phyloP scores from a whole-genome alignment of 1,140 invertebrate genomes.

The Heliconius melpomene region DNA sequence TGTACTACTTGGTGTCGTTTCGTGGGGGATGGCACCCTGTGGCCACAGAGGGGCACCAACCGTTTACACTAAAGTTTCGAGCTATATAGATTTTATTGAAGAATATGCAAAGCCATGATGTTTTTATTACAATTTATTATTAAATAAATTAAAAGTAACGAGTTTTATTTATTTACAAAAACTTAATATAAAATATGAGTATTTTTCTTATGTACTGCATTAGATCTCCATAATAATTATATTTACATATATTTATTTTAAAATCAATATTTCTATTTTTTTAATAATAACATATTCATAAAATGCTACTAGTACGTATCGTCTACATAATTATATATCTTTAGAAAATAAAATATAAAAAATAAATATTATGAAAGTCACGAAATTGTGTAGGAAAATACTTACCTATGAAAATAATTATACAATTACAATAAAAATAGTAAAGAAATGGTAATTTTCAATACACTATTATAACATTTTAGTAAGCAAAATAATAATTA shows the following conservation, averaged over 20 bases:
- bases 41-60: constrained; percentile 84
- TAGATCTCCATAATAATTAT: neutral
- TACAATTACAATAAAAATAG: no score
- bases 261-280: neutral
- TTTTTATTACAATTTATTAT: neutral
- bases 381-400: no score
- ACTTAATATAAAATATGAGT: neutral
- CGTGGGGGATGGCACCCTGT: constrained; percentile 88
- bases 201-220: constrained; percentile 8
- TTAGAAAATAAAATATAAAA: no score
- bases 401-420: no score
- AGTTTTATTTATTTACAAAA: constrained; percentile 1
- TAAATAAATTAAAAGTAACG: constrained; percentile 16
- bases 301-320: no score
- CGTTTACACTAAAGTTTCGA: constrained; percentile 86
- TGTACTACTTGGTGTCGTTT: constrained; percentile 86
- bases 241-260: neutral
- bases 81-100: constrained; percentile 80
- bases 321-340: no score
- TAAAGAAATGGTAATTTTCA: no score
- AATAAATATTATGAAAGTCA: no score
- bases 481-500: no score
- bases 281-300: neutral
- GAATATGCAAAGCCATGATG: constrained; percentile 42
- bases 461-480: no score